A percentile compares a stretch with the other conserved stretches of the same genome.
Conservation (phyloP, 2,888 invertebrate genomes). For the Coelogynopora nodosa region DNA sequence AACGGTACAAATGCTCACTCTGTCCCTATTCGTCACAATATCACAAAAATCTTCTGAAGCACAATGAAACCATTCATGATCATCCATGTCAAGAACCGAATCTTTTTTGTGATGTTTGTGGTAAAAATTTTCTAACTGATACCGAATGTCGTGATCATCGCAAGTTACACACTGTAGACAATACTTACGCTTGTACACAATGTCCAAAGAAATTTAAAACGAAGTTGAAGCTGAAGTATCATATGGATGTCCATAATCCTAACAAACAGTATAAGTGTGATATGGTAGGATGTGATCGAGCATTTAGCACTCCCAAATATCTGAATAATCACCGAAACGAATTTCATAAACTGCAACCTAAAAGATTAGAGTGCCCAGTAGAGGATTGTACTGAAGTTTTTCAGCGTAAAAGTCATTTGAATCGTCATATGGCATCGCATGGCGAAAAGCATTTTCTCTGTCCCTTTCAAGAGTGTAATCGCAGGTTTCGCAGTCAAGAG, state of each 20-base stretch:
- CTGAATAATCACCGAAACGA: slow-evolving; percentile 54
- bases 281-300: slow-evolving; percentile 54
- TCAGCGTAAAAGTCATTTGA: slow-evolving; percentile 57
- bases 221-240: slow-evolving; percentile 52
- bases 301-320: slow-evolving; percentile 53
- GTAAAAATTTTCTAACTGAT: slow-evolving; percentile 48
- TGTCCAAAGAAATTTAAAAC: slow-evolving; percentile 57
- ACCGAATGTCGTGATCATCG: slow-evolving; percentile 54
- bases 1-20: background rate
- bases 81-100: background rate
- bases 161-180: slow-evolving; percentile 53
- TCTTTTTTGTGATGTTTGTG: background rate
- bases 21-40: background rate
- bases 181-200: slow-evolving; percentile 52
- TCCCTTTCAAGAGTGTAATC: background rate
- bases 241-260: slow-evolving; percentile 53
- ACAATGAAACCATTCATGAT: background rate
- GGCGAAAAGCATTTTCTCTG: slow-evolving; percentile 51
- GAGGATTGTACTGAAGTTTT: slow-evolving; percentile 56
- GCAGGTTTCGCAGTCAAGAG: background rate
- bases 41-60: background rate
- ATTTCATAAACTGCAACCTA: slow-evolving; percentile 53
- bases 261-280: slow-evolving; percentile 54
- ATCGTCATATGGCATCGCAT: slow-evolving; percentile 57
- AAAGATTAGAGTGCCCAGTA: slow-evolving; percentile 54